phyloP scores from a whole-genome alignment of 1,140 invertebrate genomes.

The Heliconius nattereri region DNA sequence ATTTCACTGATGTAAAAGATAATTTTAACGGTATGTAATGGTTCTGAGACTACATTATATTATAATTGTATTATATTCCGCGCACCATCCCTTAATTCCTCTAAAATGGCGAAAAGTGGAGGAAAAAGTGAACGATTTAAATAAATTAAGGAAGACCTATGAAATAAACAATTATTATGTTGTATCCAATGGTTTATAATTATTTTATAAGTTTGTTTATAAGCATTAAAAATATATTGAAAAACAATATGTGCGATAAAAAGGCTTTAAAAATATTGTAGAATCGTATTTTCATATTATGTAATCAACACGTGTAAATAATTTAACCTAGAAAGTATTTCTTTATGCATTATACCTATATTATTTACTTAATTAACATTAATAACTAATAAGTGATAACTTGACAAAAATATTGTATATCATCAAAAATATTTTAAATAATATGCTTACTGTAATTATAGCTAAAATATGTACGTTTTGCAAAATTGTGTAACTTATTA shows the following conservation, averaged over 20 bases:
- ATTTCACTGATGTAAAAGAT: too few species aligned
- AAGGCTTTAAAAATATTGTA: too few species aligned
- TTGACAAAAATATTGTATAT: not conserved
- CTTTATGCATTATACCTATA: not conserved
- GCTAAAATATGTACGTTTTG: not conserved
- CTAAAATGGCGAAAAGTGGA: not conserved
- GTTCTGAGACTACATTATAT: too few species aligned
- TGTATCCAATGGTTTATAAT: not conserved
- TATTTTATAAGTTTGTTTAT: not conserved
- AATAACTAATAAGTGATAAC: not conserved
- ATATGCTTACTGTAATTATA: not conserved
- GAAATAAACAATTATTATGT: not conserved
- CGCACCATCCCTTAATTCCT: not conserved
- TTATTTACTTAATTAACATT: not conserved
- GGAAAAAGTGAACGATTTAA: too few species aligned
- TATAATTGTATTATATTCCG: not conserved
- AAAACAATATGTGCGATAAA: not conserved
- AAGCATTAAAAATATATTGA: not conserved
- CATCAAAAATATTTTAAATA: constrained; percentile 5
- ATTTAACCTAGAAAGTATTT: not conserved
- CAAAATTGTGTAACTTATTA: not conserved
- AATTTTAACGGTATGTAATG: too few species aligned
- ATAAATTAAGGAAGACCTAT: not conserved
- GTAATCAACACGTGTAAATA: constrained; percentile 19
- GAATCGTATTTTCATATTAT: not conserved